Base-by-base conservation (phyloP, 2,888 invertebrate species). In the Dromius quadrimaculatus region DNA sequence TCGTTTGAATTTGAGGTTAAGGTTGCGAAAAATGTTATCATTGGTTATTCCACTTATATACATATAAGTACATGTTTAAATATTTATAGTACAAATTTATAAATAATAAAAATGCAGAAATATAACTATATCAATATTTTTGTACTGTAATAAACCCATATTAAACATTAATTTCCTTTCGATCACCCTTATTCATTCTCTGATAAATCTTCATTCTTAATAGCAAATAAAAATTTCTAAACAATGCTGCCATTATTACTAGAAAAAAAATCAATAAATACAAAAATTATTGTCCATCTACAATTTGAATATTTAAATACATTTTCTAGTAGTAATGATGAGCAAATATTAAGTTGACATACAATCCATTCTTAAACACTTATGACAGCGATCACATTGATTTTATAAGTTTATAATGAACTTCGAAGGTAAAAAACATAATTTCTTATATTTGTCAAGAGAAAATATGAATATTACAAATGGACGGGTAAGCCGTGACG, bases 91-190 rank as follows among this genome's bases (percentile, higher is more conserved):
- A 59, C 59, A 59, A 59, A 59, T 59, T 59, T 36, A 59, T 59
- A 59, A 59, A 59, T 59, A 36, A 59, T 59, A 59, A 59, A 54
- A 54, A 54, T 59, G 59, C 59, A 59, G 59, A 59, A 59, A 36
- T 59, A 59, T 59, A 59, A 59, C 38, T 36, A 59, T 59, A 36
- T 34, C 20, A 59, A 59, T 59, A 34, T 66, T 54, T 66, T 66
- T 66, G 66, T 66, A 66, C 66, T 66, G 54, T 66, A 57, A 65
- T 63, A 22, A 66, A 66, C 41, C 57, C 66, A 66, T 66, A 54
- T 54, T 50, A 34, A 50, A 54, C 38, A 36, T 47, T 63, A 22
- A 54, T 47, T 47, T 54, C 50, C 50, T 28, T 54, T 54, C 13
- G 13, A 15, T 15, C 8, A 11, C 41, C 50, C 50, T 54, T 54